Evolutionary conservation across 2,797 vertebrate species (phyloP).

Genomic region (Capromys pilorides): DNA sequence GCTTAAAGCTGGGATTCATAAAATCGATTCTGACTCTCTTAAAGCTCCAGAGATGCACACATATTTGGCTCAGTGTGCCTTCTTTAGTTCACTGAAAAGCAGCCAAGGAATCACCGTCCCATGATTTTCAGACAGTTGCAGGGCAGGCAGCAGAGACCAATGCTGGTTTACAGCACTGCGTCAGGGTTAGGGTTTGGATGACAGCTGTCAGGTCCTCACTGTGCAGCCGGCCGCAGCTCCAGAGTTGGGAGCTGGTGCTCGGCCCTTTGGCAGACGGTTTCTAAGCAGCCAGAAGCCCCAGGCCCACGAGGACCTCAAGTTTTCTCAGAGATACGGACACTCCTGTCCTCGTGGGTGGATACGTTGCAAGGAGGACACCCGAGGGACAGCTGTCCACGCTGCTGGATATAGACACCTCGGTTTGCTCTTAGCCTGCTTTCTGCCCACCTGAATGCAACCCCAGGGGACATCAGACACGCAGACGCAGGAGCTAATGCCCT

Average conservation of each 20-base stretch:
- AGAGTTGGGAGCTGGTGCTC: rapidly evolving
- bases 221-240: too few species aligned
- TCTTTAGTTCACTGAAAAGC: conserved; percentile 36
- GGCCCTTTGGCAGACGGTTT: not conserved
- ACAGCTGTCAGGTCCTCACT: not conserved
- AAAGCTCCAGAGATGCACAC: not conserved
- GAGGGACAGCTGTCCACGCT: rapidly evolving
- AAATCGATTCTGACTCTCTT: not conserved
- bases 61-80: not conserved
- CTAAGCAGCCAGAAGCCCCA: not conserved
- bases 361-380: rapidly evolving
- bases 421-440: not conserved
- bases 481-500: not conserved
- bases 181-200: not conserved
- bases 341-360: not conserved
- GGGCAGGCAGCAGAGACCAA: not conserved
- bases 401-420: rapidly evolving
- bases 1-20: not conserved
- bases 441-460: rapidly evolving
- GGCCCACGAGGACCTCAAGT: too few species aligned
- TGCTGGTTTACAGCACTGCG: not conserved
- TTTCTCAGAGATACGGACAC: rapidly evolving
- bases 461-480: not conserved
- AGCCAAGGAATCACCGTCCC: not conserved
- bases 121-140: not conserved